These are phyloP conservation scores for Amphiura filiformis DNA, from an alignment of 35 echinoderm and acorn worm species.

Conservation along the genomic window DNA sequence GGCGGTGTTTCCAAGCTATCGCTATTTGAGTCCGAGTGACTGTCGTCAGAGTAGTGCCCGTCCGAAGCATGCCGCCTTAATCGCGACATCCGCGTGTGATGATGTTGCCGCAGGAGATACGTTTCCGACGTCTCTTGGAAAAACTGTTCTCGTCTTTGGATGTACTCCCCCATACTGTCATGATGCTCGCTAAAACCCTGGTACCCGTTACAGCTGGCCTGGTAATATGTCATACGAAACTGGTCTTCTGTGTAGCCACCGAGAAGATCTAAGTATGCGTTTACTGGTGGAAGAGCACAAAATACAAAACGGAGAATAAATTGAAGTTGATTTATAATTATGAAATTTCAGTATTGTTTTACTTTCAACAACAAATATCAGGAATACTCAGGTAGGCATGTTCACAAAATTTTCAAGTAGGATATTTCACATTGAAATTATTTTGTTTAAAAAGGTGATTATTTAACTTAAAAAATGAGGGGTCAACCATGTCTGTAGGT, in stretches of 20 bases:
- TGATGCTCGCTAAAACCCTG: not conserved
- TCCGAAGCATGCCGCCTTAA: conserved; percentile 9
- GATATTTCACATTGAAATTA: no score
- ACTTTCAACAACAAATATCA: no score
- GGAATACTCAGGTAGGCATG: no score
- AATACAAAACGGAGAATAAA: not conserved
- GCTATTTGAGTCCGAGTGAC: conserved; percentile 4
- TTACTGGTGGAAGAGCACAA: conserved; percentile 42
- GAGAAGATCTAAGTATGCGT: conserved; percentile 80
- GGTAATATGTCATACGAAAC: conserved; percentile 55
- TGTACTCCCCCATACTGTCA: conserved; percentile 34
- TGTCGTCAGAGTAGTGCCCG: conserved; percentile 8
- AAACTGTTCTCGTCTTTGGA: conserved; percentile 61
- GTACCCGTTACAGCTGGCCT: conserved; percentile 25
- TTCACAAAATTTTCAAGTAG: no score
- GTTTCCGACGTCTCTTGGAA: conserved; percentile 58
- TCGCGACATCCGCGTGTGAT: not conserved
- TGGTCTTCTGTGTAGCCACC: conserved; percentile 54
- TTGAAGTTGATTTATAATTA: no score
- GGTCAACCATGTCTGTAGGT: no score
- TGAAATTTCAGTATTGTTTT: no score
- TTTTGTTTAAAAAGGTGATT: no score
- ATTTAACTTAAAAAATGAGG: no score
- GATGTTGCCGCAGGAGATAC: not conserved
- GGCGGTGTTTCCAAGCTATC: conserved; percentile 2